These are phyloP conservation scores for Brachylomia viminalis DNA, from an alignment of 2,888 invertebrate genomes.

Conservation along the genomic window DNA sequence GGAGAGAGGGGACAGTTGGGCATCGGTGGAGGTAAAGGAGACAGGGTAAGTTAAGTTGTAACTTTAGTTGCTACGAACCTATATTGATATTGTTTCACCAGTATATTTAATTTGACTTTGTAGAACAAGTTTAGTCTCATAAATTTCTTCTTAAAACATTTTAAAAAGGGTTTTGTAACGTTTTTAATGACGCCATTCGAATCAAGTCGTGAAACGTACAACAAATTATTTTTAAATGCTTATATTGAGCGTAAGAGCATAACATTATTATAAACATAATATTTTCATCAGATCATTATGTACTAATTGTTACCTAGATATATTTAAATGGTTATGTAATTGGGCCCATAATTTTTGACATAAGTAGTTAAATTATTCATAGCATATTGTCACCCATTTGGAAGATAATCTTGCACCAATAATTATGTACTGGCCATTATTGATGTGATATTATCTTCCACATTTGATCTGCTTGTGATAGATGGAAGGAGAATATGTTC, in stretches of 20 bases:
- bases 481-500: background rate
- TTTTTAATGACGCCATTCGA: background rate
- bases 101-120: background rate
- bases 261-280: background rate
- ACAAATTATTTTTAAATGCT: background rate
- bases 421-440: background rate
- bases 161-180: background rate
- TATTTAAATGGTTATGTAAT: background rate
- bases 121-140: background rate
- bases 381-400: background rate
- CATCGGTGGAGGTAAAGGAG: constrained; percentile 92
- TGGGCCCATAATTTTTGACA: background rate
- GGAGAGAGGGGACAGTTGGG: constrained; percentile 91
- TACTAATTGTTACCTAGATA: background rate
- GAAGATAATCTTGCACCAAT: constrained; percentile 4
- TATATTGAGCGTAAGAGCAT: background rate
- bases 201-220: background rate
- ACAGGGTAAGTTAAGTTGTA: constrained; percentile 90
- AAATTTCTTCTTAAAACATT: background rate
- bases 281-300: background rate
- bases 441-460: background rate
- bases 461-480: constrained; percentile 14
- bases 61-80: too few relatives aligned
- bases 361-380: constrained; percentile 9
- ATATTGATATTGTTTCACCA: background rate